phyloP scores from a whole-genome alignment of 1,140 invertebrate species.

The Ladona fulva region DNA sequence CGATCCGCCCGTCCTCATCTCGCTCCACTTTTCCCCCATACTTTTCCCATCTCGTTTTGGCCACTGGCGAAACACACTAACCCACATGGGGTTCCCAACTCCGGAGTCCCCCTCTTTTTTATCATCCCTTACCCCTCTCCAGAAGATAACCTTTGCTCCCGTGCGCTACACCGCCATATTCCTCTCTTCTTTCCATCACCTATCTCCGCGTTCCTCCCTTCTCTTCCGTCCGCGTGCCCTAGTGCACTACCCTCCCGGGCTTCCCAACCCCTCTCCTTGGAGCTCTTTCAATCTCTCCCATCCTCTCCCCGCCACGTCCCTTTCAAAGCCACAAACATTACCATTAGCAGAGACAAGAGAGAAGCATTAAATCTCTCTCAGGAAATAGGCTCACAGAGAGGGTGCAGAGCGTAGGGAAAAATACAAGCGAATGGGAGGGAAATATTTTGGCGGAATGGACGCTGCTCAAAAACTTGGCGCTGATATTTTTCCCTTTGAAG shows the following conservation, averaged over 20 bases:
- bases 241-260: neutral
- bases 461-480: too few species aligned
- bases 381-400: neutral
- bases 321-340: slow-evolving; percentile 6
- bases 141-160: neutral
- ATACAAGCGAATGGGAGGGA: neutral
- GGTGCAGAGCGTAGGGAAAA: neutral
- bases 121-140: too few species aligned
- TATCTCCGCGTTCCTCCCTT: neutral
- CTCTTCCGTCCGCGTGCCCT: neutral
- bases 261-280: neutral
- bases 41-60: too few species aligned
- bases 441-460: neutral
- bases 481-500: too few species aligned
- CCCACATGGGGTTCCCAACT: too few species aligned
- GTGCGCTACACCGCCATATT: neutral
- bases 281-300: neutral
- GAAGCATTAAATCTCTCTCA: slow-evolving; percentile 1
- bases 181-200: neutral
- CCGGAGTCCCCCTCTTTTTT: too few species aligned
- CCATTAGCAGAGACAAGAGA: slow-evolving; percentile 4
- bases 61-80: too few species aligned
- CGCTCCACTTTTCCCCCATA: too few species aligned
- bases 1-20: too few species aligned
- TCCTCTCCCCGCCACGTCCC: too few species aligned